A percentile compares a stretch with the other conserved stretches of the same genome.
phyloP scores from a whole-genome alignment of 2,888 invertebrate species.

The Trilocha varians region DNA sequence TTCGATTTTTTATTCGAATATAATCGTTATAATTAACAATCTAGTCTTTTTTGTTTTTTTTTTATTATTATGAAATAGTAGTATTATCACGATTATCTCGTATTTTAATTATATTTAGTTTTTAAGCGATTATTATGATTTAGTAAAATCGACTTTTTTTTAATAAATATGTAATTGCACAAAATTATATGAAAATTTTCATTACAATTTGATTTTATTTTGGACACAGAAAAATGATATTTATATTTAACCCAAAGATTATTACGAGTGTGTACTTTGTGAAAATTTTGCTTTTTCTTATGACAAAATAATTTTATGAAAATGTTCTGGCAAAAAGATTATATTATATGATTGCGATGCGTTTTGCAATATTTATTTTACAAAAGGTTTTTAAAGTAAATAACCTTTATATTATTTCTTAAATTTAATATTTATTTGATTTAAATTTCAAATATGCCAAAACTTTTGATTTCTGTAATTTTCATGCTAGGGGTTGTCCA shows the following conservation, averaged over 20 bases:
- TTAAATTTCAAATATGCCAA: too few relatives aligned
- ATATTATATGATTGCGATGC: too few relatives aligned
- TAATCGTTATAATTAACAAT: constrained; percentile 52
- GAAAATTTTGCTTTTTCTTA: too few relatives aligned
- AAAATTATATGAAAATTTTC: neutral
- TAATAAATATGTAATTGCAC: neutral
- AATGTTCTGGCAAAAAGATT: too few relatives aligned
- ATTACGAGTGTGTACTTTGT: constrained; percentile 12
- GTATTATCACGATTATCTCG: constrained; percentile 37
- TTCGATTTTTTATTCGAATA: neutral
- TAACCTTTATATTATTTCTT: too few relatives aligned
- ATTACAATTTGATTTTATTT: neutral
- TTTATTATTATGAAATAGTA: constrained; percentile 19
- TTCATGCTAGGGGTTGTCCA: too few relatives aligned
- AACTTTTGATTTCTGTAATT: too few relatives aligned
- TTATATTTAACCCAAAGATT: constrained; percentile 21
- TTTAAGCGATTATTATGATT: constrained; percentile 1
- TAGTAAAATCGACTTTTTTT: neutral
- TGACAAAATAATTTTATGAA: too few relatives aligned
- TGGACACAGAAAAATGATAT: too few relatives aligned
- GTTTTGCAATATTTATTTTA: too few relatives aligned
- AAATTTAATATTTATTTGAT: too few relatives aligned
- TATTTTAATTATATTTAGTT: neutral
- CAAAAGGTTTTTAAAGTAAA: too few relatives aligned
- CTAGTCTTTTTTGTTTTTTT: constrained; percentile 61